A percentile compares a stretch with the other conserved stretches of the same genome.
Evolutionary conservation across 2,888 invertebrate species (phyloP).

Genomic region (Plebejus argus): DNA sequence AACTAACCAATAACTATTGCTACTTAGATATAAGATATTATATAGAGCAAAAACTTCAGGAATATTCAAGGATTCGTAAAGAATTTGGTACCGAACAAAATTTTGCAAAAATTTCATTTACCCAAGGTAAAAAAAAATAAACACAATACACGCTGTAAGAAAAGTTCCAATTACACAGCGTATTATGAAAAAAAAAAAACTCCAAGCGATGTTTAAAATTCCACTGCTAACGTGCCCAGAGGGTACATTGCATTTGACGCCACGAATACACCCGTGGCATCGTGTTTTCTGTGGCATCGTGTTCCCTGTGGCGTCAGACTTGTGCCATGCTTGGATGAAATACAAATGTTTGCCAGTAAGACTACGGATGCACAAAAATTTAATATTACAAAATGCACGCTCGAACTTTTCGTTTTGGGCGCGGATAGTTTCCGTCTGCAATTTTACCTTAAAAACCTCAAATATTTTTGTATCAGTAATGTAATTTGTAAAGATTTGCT

Average conservation of each 20-base stretch:
- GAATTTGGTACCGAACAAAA: neutral
- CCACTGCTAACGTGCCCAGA: neutral
- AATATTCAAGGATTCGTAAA: too few relatives aligned
- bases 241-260: conserved; percentile 6
- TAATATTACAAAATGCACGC: conserved; percentile 10
- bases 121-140: neutral
- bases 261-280: neutral
- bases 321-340: conserved; percentile 4
- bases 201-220: neutral
- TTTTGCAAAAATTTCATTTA: neutral
- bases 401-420: neutral
- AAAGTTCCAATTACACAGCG: neutral
- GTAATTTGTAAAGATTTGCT: neutral
- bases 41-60: too few relatives aligned
- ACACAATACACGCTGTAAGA: neutral
- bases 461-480: neutral
- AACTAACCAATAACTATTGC: too few relatives aligned
- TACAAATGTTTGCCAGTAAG: neutral
- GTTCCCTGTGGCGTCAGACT: neutral
- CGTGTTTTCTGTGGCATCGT: neutral
- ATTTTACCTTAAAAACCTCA: neutral
- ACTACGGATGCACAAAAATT: conserved; percentile 6
- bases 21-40: too few relatives aligned
- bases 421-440: neutral
- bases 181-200: neutral